phyloP scores from a whole-genome alignment of 1,140 invertebrate genomes.

The Aethina tumida region DNA sequence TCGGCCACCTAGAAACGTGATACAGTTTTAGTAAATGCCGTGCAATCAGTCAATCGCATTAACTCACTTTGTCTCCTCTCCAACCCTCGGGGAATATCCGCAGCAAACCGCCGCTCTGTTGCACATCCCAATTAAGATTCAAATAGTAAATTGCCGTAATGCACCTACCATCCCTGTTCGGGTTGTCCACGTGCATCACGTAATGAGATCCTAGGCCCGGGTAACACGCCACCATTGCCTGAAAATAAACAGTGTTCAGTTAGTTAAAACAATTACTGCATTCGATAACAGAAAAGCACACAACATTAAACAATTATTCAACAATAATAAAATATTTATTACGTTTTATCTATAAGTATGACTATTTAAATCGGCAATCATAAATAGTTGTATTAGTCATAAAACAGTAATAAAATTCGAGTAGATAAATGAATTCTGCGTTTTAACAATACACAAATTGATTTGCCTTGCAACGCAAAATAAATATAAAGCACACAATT shows the following conservation, averaged over 20 bases:
- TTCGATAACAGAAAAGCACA: no score
- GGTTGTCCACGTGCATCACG: slow-evolving; percentile 95
- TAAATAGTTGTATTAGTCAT: no score
- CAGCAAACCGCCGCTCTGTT: slow-evolving; percentile 52
- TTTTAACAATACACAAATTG: no score
- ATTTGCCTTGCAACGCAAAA: no score
- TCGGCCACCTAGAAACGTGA: slow-evolving; percentile 60
- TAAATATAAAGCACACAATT: no score
- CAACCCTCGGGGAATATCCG: slow-evolving; percentile 83
- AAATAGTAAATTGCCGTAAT: slow-evolving; percentile 95
- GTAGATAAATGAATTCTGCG: not conserved
- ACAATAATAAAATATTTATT: not conserved
- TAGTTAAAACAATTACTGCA: no score
- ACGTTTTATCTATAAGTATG: slow-evolving; percentile 1
- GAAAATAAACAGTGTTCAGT: slow-evolving; percentile 27
- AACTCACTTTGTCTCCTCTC: slow-evolving; percentile 42
- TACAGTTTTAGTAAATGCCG: slow-evolving; percentile 1
- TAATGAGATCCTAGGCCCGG: slow-evolving; percentile 87
- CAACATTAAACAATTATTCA: not conserved
- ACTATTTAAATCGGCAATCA: no score
- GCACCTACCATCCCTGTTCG: slow-evolving; percentile 88
- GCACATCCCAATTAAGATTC: slow-evolving; percentile 84
- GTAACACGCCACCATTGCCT: slow-evolving; percentile 97
- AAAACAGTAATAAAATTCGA: not conserved
- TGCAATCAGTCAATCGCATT: not conserved